Conservation (phyloP, 2,888 invertebrate species). For the Thecophora atra region DNA sequence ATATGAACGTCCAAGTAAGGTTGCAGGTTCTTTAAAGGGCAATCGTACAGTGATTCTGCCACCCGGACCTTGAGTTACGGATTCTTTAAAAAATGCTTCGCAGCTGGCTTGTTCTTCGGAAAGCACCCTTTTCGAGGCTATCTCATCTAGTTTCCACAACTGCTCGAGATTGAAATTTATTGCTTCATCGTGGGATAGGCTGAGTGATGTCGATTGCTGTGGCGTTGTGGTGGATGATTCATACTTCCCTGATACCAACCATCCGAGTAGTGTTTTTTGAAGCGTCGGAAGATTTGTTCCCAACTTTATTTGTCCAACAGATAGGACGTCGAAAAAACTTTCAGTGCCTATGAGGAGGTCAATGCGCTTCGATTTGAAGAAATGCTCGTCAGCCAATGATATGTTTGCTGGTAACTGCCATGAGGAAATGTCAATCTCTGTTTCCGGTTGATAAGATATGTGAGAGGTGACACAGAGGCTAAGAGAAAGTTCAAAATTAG, state of each 20-base stretch:
- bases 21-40: background rate
- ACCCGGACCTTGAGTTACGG: too few relatives aligned
- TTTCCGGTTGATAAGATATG: too few relatives aligned
- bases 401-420: too few relatives aligned
- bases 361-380: slow-evolving; percentile 35
- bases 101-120: too few relatives aligned
- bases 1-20: background rate
- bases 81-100: too few relatives aligned
- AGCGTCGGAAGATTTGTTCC: too few relatives aligned
- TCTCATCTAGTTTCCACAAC: too few relatives aligned
- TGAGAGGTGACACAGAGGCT: slow-evolving; percentile 33
- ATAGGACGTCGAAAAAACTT: slow-evolving; percentile 38
- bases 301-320: slow-evolving; percentile 42
- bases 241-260: background rate
- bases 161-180: slow-evolving; percentile 6
- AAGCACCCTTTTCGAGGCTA: too few relatives aligned
- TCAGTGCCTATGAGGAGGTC: slow-evolving; percentile 44
- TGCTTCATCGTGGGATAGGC: too few relatives aligned
- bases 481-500: slow-evolving; percentile 36
- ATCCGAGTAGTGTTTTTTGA: too few relatives aligned
- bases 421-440: too few relatives aligned
- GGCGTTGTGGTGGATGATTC: background rate
- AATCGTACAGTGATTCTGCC: background rate
- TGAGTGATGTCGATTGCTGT: too few relatives aligned
- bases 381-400: slow-evolving; percentile 12